These are phyloP conservation scores for Grus americana DNA, from an alignment of 2,113 vertebrate genomes.

Conservation along the genomic window DNA sequence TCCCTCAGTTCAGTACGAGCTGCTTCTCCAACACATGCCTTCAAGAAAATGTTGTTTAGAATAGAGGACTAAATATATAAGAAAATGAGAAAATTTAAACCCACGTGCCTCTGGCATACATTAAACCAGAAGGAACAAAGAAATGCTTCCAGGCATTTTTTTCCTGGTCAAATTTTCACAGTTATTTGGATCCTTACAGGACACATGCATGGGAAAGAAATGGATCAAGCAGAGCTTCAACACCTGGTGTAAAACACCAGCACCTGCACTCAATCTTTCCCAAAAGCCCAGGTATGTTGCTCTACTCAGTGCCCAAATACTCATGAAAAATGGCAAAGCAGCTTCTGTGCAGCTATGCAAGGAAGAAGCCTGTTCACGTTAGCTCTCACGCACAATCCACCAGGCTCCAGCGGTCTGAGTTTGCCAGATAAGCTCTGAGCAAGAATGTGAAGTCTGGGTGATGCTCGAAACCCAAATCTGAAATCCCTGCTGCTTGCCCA, in stretches of 20 bases:
- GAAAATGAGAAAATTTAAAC: not conserved
- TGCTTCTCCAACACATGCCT: not conserved
- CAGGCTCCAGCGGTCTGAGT: conserved; percentile 37
- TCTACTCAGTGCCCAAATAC: not conserved
- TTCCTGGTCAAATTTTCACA: not conserved
- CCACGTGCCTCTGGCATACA: not conserved
- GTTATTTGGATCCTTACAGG: not conserved
- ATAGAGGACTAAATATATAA: not conserved
- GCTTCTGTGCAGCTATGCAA: not conserved
- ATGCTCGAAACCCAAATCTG: not conserved
- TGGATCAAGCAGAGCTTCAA: not conserved
- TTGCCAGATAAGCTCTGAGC: conserved; percentile 42
- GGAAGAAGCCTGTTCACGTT: not conserved
- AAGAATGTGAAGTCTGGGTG: conserved; percentile 44
- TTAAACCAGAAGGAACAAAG: not conserved
- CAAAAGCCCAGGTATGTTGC: not conserved
- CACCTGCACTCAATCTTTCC: not conserved
- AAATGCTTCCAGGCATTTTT: not conserved
- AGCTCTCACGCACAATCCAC: not conserved
- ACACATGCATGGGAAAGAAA: fast-evolving
- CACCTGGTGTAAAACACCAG: not conserved
- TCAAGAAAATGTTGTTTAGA: not conserved
- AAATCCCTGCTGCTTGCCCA: not conserved
- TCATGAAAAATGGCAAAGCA: not conserved
- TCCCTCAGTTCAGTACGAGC: not conserved